These are phyloP conservation scores for Polymixis lichenea DNA, from an alignment of 2,888 invertebrate species.

Conservation along the genomic window DNA sequence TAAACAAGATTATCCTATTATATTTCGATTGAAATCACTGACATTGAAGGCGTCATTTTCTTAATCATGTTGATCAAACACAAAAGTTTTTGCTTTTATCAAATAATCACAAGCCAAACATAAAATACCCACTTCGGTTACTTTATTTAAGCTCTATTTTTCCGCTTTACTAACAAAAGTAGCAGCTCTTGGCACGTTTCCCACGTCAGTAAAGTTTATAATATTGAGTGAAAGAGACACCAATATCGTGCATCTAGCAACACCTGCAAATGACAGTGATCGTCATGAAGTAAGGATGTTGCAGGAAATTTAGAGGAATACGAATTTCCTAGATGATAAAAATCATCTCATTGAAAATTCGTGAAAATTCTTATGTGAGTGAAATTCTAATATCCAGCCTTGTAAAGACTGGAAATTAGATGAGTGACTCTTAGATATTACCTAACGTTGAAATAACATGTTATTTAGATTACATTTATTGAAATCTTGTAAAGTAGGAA, in stretches of 20 bases:
- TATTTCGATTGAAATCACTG: background rate
- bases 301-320: slow-evolving; percentile 10
- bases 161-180: slow-evolving; percentile 71
- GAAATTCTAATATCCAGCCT: background rate
- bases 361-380: background rate
- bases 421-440: background rate
- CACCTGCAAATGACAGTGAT: slow-evolving; percentile 62
- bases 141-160: slow-evolving; percentile 73
- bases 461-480: background rate
- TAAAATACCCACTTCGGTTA: slow-evolving; percentile 62
- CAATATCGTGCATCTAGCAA: slow-evolving; percentile 51
- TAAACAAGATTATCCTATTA: slow-evolving; percentile 4
- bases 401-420: too few relatives aligned
- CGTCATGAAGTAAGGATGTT: slow-evolving; percentile 23
- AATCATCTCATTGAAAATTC: background rate
- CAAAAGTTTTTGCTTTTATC: slow-evolving; percentile 20
- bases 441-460: background rate
- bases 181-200: slow-evolving; percentile 78
- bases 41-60: background rate
- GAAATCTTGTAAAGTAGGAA: background rate
- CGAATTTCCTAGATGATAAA: slow-evolving; percentile 20
- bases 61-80: background rate
- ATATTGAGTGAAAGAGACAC: slow-evolving; percentile 69
- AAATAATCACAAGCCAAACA: slow-evolving; percentile 51
- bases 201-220: slow-evolving; percentile 77